Evolutionary conservation across 2,113 vertebrate genomes (phyloP), one percentile per base, ranked within the genome.

Genomic region (Myotis lucifugus): DNA sequence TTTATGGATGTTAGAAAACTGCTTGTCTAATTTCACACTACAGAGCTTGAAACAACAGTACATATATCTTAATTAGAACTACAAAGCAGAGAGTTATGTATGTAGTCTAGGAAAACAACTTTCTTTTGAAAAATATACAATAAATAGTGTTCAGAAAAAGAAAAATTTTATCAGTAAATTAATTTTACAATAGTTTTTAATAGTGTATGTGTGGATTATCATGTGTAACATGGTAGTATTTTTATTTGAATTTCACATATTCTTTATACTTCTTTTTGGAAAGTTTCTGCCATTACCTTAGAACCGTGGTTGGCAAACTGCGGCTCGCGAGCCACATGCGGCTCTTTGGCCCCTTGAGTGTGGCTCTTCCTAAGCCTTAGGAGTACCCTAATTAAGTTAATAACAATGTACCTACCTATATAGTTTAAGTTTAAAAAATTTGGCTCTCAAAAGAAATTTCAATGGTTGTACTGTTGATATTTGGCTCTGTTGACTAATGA

Each of bases 1-100:
- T 98, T 99, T 98, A 98, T 96, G 99, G 98, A 96, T 99, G 98
- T 99, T 99, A 98, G 98, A 98, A 98, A 99, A 98, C 98, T 96
- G 97, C 98, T 99, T 98, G 98, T 98, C 99, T 99, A 99, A 99
- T 99, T 99, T 99, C 98, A 99, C 98, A 99, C 98, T 37, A 95
- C 54, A 97, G 98, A 98, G 98, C 97, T 98, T 97, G 98, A 99
- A 99, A 99, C 97, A 98, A 98, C 98, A 99, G 98, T 98, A 98
- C 98, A 98, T 97, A 98, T 98, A 98, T 98, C 98, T 99, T 99
- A 99, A 99, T 99, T 99, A 99, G 98, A 99, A 98, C 97, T 94
- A 96, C 96, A 97, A 97, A 98, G 81, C 90, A 93, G 95, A 94
- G 96, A 98, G 97, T 98, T 98, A 98, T 97, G 91, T 98, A 98